phyloP scores from a whole-genome alignment of 2,797 vertebrate genomes.

The Myotis findleyi region DNA sequence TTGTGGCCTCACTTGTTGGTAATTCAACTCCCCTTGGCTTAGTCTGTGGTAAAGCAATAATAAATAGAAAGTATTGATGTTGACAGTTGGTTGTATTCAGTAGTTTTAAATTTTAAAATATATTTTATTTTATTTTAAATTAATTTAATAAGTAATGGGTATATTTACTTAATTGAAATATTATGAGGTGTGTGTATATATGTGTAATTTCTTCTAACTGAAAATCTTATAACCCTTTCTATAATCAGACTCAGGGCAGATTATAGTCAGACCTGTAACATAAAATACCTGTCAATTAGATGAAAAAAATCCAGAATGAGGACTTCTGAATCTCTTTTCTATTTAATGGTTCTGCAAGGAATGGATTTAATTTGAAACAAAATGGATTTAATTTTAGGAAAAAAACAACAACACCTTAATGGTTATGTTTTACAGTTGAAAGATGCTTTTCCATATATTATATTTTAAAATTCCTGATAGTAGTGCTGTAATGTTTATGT shows the following conservation, averaged over 20 bases:
- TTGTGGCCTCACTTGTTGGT: neutral
- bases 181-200: neutral
- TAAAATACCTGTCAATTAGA: neutral
- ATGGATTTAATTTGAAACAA: neutral
- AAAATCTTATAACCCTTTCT: neutral
- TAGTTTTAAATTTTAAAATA: neutral
- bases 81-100: neutral
- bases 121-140: neutral
- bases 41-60: neutral
- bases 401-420: neutral
- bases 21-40: neutral
- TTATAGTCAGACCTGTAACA: neutral
- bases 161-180: neutral
- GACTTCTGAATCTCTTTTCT: neutral
- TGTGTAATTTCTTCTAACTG: neutral
- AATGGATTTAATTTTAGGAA: neutral
- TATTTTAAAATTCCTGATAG: neutral
- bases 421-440: neutral
- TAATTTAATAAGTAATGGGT: neutral
- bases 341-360: neutral
- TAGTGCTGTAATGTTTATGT: neutral
- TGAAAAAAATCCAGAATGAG: neutral
- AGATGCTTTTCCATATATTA: neutral
- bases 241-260: neutral
- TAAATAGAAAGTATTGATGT: neutral